Evolutionary conservation across 1,140 invertebrate species (phyloP), one percentile per base, ranked within the genome.

Genomic region (Lasioglossum albipes): DNA sequence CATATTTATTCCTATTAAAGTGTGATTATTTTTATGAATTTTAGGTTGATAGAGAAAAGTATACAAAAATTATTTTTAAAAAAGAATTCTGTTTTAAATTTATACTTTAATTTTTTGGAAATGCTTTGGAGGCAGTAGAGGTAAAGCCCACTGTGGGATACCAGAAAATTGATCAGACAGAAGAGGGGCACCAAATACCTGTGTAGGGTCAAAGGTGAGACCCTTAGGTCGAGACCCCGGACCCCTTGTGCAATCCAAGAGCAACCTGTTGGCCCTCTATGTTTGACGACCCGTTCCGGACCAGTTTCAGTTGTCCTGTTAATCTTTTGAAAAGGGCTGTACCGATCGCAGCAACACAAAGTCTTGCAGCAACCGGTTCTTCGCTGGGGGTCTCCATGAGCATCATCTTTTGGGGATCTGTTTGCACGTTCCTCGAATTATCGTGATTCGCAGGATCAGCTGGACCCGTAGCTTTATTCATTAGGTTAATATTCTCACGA

Each of bases 391-490:
- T 88, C 79, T 20, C 27, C 27, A 54, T 12, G 9, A 12, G 42
- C 59, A 31, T 49, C 52, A 57, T 64, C 45, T 49, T 54, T 54
- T 54, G 16, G 22, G 10, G 45, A 74, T 78, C 13, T 36, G 68
- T 74, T 83, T 83, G 72, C 79, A 81, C 61, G 66, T 73, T 71
- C n/a, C 22, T 67, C 16, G 66, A 82, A 82, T 69, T 36, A 36
- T 42, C 42, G 31, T 72, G 62, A 62, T 67, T n/a, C 18, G 27
- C 66, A 57, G 42, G 18, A 62, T 16, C 27, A 72, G n/a, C 57
- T 18, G 65, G 62, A 64, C 62, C 54, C 81, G 84, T 82, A 85
- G 89, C 89, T 90, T 90, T 90, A 90, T 91, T 91, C 90, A 90
- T 89, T 85, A 89, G 88, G 64, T 22, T 5, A 12, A 68, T 74